Base-by-base conservation (phyloP, 1,140 invertebrate species). In the Drosophila rufa region DNA sequence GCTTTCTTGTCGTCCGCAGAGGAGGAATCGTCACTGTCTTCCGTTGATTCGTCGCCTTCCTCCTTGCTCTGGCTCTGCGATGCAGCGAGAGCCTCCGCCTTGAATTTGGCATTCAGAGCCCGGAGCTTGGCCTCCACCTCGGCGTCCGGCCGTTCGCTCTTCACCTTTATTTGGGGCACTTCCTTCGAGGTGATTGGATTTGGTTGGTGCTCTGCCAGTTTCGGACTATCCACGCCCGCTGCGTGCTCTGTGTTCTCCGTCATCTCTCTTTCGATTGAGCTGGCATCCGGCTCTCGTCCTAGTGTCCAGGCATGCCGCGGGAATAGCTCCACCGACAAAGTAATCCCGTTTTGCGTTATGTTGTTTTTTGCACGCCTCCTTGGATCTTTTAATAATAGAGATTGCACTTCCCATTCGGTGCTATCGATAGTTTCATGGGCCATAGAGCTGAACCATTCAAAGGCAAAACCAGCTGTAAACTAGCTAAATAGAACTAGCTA, bases 1-100 rank as follows among this genome's bases (percentile, higher is more conserved):
- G 87, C 92, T 66, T 89, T 91, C 53, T 94, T 94, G 76, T 92
- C 90, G 2, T 87, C 85, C 25, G 33, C 51, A 0, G 73, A 68
- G 6, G 74, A 80, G 15, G 65, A 73, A 22, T 36, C 69, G 0
- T 51, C 69, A 9, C 68, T 73, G 17, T 59, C 45, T 0, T 73
- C 69, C 7, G 69, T 50, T 7, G 53, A 55, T 9, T 73, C 50
- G 14, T 30, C 66, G 14, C 9, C 73, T 36, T 47, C 45, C 4
- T 70, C 75, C 6, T 62, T 42, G 46, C 40, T 57, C 11, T 50
- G 25, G 59, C 53, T 55, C 27, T 47, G 15, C 42, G 19, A 19
- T 15, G 38, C 42, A 19, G 46, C 43, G n/a, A 46, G 36, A 12
- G 40, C 22, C 0, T 87, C 80, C 2, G 60, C 45, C 38, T 83